phyloP scores from a whole-genome alignment of 2,113 vertebrate genomes.

The Cavia aperea region DNA sequence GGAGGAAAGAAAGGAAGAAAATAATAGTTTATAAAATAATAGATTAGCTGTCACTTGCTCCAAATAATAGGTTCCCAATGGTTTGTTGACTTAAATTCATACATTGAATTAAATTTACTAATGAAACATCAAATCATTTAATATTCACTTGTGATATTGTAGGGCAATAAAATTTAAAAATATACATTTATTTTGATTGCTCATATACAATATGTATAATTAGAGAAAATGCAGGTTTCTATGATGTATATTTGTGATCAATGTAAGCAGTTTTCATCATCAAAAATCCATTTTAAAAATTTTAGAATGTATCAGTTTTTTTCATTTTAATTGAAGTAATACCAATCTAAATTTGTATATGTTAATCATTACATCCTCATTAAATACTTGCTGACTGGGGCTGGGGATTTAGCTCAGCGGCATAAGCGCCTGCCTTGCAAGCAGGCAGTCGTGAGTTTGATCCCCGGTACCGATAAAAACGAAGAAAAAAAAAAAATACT shows the following conservation, averaged over 20 bases:
- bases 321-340: neutral
- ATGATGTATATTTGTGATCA: neutral
- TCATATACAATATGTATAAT: neutral
- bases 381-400: neutral
- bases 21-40: neutral
- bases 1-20: neutral
- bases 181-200: neutral
- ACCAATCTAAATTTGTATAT: neutral
- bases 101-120: constrained; percentile 10
- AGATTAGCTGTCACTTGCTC: constrained; percentile 13
- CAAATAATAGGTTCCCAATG: neutral
- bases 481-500: neutral
- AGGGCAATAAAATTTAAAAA: neutral
- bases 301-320: neutral
- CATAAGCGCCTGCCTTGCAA: too few relatives aligned
- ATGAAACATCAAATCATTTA: constrained; percentile 17
- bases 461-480: too few relatives aligned
- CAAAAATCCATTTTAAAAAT: neutral
- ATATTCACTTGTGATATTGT: neutral
- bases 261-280: neutral
- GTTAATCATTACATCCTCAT: neutral
- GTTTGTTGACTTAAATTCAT: constrained; percentile 20
- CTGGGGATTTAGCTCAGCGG: too few relatives aligned
- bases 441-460: too few relatives aligned
- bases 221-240: neutral